Percentiles rank a stretch among this genome's conserved stretches.
These are phyloP conservation scores for Antheraea pernyi DNA, from an alignment of 1,140 invertebrate genomes.

Conservation along the genomic window DNA sequence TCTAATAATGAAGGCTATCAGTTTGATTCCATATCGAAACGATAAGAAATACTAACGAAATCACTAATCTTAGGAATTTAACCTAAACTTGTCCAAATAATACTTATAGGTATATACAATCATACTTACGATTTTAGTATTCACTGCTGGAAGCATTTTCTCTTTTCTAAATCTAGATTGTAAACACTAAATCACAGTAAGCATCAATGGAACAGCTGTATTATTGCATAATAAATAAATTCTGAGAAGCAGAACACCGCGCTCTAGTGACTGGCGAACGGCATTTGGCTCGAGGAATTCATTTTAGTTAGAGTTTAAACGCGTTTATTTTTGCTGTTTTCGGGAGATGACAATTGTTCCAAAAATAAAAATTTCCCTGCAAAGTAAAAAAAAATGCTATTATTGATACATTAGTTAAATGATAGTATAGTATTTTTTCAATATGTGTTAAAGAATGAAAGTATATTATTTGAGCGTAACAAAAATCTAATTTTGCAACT, in stretches of 20 bases:
- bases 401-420: too few relatives aligned
- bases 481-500: too few relatives aligned
- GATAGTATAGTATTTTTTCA: too few relatives aligned
- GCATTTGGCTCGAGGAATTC: constrained; percentile 20
- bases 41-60: constrained; percentile 20
- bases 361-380: constrained; percentile 23
- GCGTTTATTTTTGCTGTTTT: constrained; percentile 30
- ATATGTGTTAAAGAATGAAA: too few relatives aligned
- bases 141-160: constrained; percentile 26
- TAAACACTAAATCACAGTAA: constrained; percentile 12
- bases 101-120: background rate
- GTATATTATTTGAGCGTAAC: too few relatives aligned
- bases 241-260: background rate
- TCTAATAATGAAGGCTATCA: constrained; percentile 19
- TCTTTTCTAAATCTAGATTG: constrained; percentile 3
- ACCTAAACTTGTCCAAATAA: constrained; percentile 19
- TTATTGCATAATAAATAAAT: constrained; percentile 27
- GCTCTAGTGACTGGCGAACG: constrained; percentile 21
- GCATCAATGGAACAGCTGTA: constrained; percentile 10
- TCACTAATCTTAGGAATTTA: constrained; percentile 16
- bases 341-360: constrained; percentile 33
- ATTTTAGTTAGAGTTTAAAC: constrained; percentile 18
- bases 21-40: constrained; percentile 16
- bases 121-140: constrained; percentile 38
- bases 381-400: background rate